Base-by-base conservation (phyloP, 1,140 invertebrate species). In the Anastrepha ludens region DNA sequence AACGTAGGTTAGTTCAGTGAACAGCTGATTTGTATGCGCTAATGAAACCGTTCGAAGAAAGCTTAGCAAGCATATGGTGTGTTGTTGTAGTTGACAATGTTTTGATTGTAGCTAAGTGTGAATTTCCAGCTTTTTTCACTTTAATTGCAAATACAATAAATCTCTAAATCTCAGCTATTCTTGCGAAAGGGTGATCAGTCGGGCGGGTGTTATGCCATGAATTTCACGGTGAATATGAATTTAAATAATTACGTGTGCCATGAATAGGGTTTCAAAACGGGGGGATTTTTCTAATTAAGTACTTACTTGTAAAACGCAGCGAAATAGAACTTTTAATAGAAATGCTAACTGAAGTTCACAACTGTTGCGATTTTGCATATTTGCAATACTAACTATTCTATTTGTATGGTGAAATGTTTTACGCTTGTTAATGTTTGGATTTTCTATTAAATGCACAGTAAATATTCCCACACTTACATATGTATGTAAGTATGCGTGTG, bases 1-100 rank as follows among this genome's bases (percentile, higher is more conserved):
- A 55, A 55, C 74, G 15, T 81, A 81, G 74, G 74, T 81, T 81
- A 81, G 74, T 81, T 81, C 58, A 55, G 47, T 55, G 74, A 81
- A 81, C 74, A 81, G 74, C 50, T 81, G 74, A 55, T 81, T 81
- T 50, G 74, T 81, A 55, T 55, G 74, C 74, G 47, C 17, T 55
- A 20, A 81, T 2, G 20, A 55, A 50, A 13, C 13, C 74, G 74
- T 81, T 20, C 13, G 9, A 13, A 44, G 15, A 62, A 62, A 62
- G 15, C 29, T 50, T 50, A 7, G 9, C 44, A 78, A 41, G 4
- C 29, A 15, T 44, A 13, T 41, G 29, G 4, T 41, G 29, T 70
- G 67, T 74, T 44, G 67, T 74, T 74, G 41, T 5, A 74, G 39
- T 44, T 74, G 41, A 44, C 67, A 74, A 74, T 74, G 67, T 47